Evolutionary conservation across 1,140 invertebrate species (phyloP).

Genomic region (Drosophila nikananu): DNA sequence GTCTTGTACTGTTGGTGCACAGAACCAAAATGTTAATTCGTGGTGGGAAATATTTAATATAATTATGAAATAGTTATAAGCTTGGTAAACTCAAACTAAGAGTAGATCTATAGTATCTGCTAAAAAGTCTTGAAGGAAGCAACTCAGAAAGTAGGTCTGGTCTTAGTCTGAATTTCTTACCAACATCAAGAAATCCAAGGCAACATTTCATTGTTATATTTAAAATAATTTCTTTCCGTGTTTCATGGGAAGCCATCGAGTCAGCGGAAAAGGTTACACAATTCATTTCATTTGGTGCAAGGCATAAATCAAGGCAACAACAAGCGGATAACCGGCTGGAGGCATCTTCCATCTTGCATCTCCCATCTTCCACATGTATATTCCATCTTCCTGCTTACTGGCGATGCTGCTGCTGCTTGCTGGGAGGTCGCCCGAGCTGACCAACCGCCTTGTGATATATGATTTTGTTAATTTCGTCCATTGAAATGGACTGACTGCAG

Average conservation of each 20-base stretch:
- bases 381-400: conserved; percentile 46
- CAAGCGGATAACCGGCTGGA: conserved; percentile 60
- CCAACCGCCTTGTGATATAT: conserved; percentile 71
- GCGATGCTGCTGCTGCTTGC: conserved; percentile 7
- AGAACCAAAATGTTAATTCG: neutral
- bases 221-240: conserved; percentile 1
- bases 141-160: neutral
- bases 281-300: conserved; percentile 84
- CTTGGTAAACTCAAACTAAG: too few relatives aligned
- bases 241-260: conserved; percentile 15
- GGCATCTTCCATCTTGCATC: conserved; percentile 37
- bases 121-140: too few relatives aligned
- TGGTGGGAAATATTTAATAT: neutral
- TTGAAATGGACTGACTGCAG: conserved; percentile 52
- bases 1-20: conserved; percentile 37
- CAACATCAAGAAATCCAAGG: too few relatives aligned
- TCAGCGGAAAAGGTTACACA: conserved; percentile 71
- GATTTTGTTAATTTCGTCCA: conserved; percentile 79
- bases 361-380: conserved; percentile 23
- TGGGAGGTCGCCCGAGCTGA: conserved; percentile 64
- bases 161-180: neutral
- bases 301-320: conserved; percentile 80
- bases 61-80: neutral
- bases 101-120: too few relatives aligned
- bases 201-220: neutral